Conservation (phyloP, 2,888 invertebrate genomes). For the Campoplex capitator region DNA sequence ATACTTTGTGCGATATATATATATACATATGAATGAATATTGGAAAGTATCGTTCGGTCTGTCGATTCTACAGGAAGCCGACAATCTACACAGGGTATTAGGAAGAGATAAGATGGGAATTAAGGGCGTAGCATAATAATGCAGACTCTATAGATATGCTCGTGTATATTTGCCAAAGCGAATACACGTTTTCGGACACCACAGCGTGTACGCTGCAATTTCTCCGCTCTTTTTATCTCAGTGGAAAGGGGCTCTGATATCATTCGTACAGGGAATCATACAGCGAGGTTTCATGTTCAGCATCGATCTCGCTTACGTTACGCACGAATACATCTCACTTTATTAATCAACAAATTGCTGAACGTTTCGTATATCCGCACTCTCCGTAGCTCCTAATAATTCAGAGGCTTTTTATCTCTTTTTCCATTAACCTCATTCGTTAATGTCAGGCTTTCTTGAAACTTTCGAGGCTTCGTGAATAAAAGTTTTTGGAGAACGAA, state of each 20-base stretch:
- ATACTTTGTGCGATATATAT: background rate
- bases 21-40: slow-evolving; percentile 20
- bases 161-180: slow-evolving; percentile 8
- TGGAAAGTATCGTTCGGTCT: slow-evolving; percentile 51
- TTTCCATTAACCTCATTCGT: background rate
- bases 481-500: too few species aligned
- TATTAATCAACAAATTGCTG: background rate
- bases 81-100: slow-evolving; percentile 1
- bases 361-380: background rate
- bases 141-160: slow-evolving; percentile 6
- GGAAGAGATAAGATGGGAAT: slow-evolving; percentile 10
- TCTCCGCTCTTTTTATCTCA: slow-evolving; percentile 53
- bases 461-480: background rate
- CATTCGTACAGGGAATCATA: slow-evolving; percentile 63
- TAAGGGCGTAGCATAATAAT: slow-evolving; percentile 54
- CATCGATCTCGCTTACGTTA: slow-evolving; percentile 55
- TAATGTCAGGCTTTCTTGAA: background rate
- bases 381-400: background rate
- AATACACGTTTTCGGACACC: slow-evolving; percentile 39
- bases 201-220: slow-evolving; percentile 60
- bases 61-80: slow-evolving; percentile 28
- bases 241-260: slow-evolving; percentile 66
- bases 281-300: slow-evolving; percentile 65
- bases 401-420: background rate
- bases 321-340: slow-evolving; percentile 60